Conservation (phyloP, 1,140 invertebrate species). For the Acromyrmex charruanus region DNA sequence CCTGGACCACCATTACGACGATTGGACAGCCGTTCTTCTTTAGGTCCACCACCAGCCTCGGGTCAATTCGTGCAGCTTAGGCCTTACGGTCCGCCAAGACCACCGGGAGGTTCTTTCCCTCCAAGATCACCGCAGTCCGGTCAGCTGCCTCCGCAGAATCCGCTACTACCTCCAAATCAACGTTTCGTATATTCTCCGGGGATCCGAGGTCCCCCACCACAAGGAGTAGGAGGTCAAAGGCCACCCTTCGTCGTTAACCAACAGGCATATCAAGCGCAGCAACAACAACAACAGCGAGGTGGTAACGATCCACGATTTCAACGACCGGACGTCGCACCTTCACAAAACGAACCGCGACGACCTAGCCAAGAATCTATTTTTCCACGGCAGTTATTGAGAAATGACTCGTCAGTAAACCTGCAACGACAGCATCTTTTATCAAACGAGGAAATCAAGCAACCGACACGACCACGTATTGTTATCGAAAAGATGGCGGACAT, state of each 20-base stretch:
- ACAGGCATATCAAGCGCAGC: conserved; percentile 44
- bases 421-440: conserved; percentile 30
- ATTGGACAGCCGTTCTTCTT: conserved; percentile 84
- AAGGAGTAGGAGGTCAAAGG: conserved; percentile 52
- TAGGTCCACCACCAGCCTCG: conserved; percentile 78
- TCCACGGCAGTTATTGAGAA: conserved; percentile 45
- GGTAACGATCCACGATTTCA: conserved; percentile 42
- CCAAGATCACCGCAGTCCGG: conserved; percentile 68
- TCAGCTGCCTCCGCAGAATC: conserved; percentile 51
- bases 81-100: conserved; percentile 84
- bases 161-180: conserved; percentile 42
- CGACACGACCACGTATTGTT: conserved; percentile 67
- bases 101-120: conserved; percentile 60
- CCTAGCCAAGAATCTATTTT: conserved; percentile 44
- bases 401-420: conserved; percentile 66
- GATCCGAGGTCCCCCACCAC: conserved; percentile 52
- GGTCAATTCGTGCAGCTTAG: conserved; percentile 79
- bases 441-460: conserved; percentile 48
- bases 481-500: conserved; percentile 79
- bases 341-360: conserved; percentile 24
- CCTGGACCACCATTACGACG: conserved; percentile 80
- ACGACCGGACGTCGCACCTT: conserved; percentile 15
- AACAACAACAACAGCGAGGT: conserved; percentile 34
- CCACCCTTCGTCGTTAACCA: conserved; percentile 43
- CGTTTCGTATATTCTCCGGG: conserved; percentile 55